A percentile compares a stretch with the other conserved stretches of the same genome.
These are phyloP conservation scores for Phyllotis vaccarum DNA, from an alignment of 2,797 vertebrate species.

Conservation along the genomic window DNA sequence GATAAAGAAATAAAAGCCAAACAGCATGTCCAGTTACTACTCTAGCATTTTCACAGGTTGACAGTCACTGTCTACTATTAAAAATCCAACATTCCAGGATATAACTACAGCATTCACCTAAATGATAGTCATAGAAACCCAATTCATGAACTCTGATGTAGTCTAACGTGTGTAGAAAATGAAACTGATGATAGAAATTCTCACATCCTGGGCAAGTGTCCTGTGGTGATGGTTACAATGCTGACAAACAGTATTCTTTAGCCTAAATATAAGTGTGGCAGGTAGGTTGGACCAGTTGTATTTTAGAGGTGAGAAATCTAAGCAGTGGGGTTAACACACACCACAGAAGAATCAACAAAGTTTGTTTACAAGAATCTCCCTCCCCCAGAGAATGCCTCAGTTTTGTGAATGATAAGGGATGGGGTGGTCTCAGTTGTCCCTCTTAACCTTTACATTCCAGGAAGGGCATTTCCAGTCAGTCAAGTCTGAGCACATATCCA, in stretches of 20 bases:
- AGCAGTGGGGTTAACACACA: not conserved
- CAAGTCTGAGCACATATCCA: not conserved
- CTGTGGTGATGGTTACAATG: not conserved
- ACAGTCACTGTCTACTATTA: not conserved
- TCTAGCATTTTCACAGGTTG: not conserved
- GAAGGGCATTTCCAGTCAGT: not conserved
- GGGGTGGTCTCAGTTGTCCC: not conserved
- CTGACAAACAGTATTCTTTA: not conserved
- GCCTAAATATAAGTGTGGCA: not conserved
- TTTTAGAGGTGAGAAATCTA: not conserved
- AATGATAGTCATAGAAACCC: not conserved
- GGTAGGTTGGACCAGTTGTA: not conserved
- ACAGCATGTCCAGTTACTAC: not conserved
- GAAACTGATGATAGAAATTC: not conserved
- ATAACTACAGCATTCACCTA: not conserved
- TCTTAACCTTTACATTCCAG: constrained; percentile 15
- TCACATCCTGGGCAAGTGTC: not conserved
- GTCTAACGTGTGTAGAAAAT: not conserved
- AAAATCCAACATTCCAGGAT: not conserved
- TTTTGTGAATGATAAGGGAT: not conserved
- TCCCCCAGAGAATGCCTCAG: not conserved
- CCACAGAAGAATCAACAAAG: not conserved
- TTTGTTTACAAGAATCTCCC: not conserved
- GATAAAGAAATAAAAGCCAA: constrained; percentile 67
- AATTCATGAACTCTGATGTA: not conserved